A percentile compares a stretch with the other conserved stretches of the same genome.
These are phyloP conservation scores for Perithous albicinctus DNA, from an alignment of 2,888 invertebrate genomes.

Conservation along the genomic window DNA sequence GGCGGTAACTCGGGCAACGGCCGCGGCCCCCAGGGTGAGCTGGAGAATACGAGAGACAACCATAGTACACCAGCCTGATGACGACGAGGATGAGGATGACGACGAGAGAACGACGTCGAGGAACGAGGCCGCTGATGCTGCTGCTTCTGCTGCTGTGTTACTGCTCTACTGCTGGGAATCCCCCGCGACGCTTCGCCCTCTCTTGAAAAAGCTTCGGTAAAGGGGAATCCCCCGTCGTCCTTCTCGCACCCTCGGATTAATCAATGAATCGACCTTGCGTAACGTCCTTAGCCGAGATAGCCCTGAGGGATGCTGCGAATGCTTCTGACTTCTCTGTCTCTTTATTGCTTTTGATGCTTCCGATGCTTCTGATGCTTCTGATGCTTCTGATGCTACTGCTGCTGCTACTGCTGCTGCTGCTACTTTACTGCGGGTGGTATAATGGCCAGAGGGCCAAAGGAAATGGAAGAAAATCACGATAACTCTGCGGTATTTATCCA, in stretches of 20 bases:
- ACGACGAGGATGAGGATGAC: slow-evolving; percentile 37
- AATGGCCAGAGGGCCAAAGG: background rate
- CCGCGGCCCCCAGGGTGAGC: slow-evolving; percentile 56
- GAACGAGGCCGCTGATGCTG: background rate
- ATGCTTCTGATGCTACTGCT: background rate
- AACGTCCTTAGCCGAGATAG: slow-evolving; percentile 60
- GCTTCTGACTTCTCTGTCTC: background rate
- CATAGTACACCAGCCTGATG: slow-evolving; percentile 30
- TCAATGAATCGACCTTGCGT: slow-evolving; percentile 71
- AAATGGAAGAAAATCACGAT: slow-evolving; percentile 35
- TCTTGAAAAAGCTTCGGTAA: background rate
- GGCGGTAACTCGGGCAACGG: slow-evolving; percentile 69
- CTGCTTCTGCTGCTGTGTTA: background rate
- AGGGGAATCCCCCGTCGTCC: slow-evolving; percentile 15
- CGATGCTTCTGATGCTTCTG: too few species aligned
- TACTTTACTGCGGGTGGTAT: background rate
- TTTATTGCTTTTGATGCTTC: background rate
- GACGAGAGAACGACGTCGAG: slow-evolving; percentile 34
- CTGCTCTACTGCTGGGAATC: slow-evolving; percentile 20
- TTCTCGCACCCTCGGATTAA: slow-evolving; percentile 65
- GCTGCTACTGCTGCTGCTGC: background rate
- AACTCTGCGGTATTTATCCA: background rate
- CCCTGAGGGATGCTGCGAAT: slow-evolving; percentile 51
- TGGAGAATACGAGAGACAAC: slow-evolving; percentile 51
- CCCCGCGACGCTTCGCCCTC: slow-evolving; percentile 18